Conservation (phyloP, 2,113 vertebrate species). For the Cinclus cinclus region DNA sequence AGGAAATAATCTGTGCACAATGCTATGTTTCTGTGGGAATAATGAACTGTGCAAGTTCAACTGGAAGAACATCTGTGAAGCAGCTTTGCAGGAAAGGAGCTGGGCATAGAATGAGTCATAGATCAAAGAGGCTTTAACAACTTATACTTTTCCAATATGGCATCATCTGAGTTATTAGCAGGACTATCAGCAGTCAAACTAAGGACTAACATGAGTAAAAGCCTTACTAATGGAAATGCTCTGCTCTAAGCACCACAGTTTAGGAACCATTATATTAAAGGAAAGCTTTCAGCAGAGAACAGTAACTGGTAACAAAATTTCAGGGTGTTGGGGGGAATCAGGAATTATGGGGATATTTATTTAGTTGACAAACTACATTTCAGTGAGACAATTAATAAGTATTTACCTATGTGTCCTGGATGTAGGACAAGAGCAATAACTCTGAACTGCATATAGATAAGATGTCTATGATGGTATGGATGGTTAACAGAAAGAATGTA, state of each 20-base stretch:
- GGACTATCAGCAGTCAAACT: neutral
- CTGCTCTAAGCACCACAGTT: neutral
- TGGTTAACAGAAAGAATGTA: neutral
- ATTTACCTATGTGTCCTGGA: neutral
- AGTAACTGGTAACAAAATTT: neutral
- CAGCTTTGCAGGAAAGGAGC: neutral
- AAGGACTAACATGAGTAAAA: neutral
- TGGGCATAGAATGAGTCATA: neutral
- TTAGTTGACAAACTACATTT: neutral
- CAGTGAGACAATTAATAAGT: neutral
- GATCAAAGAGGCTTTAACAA: neutral
- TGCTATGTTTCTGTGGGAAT: neutral
- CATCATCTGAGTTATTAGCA: neutral
- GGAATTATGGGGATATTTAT: neutral
- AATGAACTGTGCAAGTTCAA: neutral
- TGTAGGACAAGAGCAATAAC: neutral
- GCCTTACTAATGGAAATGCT: neutral
- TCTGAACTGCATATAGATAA: neutral
- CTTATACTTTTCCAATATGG: neutral
- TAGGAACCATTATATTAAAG: neutral
- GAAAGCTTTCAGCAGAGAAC: neutral
- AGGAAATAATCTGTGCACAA: neutral
- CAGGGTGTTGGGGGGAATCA: rapidly evolving
- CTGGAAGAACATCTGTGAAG: neutral
- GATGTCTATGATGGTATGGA: neutral